Conservation (phyloP, 2,113 vertebrate genomes). For the Monopterus albus region DNA sequence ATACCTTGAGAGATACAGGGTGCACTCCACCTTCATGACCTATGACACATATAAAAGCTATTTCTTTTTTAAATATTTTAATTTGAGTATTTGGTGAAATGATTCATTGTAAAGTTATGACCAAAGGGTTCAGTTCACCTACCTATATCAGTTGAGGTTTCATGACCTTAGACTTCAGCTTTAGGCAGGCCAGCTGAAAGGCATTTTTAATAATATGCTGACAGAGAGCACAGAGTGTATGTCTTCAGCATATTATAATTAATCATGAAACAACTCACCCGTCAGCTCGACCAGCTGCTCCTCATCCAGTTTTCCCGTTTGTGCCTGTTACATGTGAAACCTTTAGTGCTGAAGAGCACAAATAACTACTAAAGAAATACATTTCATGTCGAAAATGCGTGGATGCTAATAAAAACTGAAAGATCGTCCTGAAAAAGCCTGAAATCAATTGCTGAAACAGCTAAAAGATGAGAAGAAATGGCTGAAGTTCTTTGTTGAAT, state of each 20-base stretch:
- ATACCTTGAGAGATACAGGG: neutral
- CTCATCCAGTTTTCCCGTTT: conserved; percentile 68
- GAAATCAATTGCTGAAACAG: too few species aligned
- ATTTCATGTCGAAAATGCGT: too few species aligned
- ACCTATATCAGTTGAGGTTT: neutral
- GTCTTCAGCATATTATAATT: conserved; percentile 58
- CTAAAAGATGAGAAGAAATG: too few species aligned
- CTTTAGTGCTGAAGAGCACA: conserved; percentile 59
- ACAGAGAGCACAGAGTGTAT: conserved; percentile 25
- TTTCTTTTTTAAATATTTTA: neutral
- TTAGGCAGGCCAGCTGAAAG: neutral
- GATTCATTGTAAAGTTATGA: conserved; percentile 1
- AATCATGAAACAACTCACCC: conserved; percentile 61
- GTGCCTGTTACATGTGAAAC: conserved; percentile 53
- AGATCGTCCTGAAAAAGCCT: too few species aligned
- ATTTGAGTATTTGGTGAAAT: neutral
- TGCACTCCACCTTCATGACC: neutral
- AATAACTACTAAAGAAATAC: conserved; percentile 55
- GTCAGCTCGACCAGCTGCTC: conserved; percentile 69
- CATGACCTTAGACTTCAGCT: conserved; percentile 15
- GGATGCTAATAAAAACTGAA: too few species aligned
- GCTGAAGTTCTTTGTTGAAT: too few species aligned
- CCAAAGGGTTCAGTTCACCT: neutral
- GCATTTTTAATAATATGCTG: conserved; percentile 49
- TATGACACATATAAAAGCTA: neutral